These are phyloP conservation scores for Andinoacara biseriatus DNA, from an alignment of 2,113 vertebrate species.

Conservation along the genomic window DNA sequence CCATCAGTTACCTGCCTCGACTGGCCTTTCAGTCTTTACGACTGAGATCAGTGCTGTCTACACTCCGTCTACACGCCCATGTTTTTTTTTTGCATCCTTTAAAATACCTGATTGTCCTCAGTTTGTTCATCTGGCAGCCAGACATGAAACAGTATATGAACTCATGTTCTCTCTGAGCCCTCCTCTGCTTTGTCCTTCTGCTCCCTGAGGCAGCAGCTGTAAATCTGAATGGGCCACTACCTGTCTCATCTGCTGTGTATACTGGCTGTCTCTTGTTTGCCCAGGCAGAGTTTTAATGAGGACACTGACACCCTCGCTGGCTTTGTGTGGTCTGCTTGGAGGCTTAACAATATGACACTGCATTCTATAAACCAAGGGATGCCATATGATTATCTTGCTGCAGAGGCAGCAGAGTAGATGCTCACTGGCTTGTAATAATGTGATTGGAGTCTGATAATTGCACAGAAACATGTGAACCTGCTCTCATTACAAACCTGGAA, in stretches of 20 bases:
- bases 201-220: slow-evolving; percentile 52
- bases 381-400: slow-evolving; percentile 26
- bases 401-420: slow-evolving; percentile 28
- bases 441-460: slow-evolving; percentile 35
- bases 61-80: background rate
- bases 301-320: slow-evolving; percentile 55
- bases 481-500: slow-evolving; percentile 14
- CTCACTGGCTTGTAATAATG: slow-evolving; percentile 32
- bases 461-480: background rate
- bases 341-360: slow-evolving; percentile 59
- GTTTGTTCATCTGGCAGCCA: slow-evolving; percentile 55
- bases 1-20: slow-evolving; percentile 9
- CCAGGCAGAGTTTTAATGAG: slow-evolving; percentile 70
- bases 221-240: slow-evolving; percentile 64
- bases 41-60: slow-evolving; percentile 10
- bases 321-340: slow-evolving; percentile 59
- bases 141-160: slow-evolving; percentile 62
- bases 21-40: slow-evolving; percentile 21
- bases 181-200: slow-evolving; percentile 11
- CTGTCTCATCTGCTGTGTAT: slow-evolving; percentile 68
- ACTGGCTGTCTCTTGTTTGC: slow-evolving; percentile 62
- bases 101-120: slow-evolving; percentile 36
- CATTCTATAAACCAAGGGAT: slow-evolving; percentile 52
- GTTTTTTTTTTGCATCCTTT: slow-evolving; percentile 24
- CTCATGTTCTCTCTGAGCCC: slow-evolving; percentile 40